A percentile compares a stretch with the other conserved stretches of the same genome.
Conservation (phyloP, 2,113 vertebrate species). For the Thermophis baileyi region DNA sequence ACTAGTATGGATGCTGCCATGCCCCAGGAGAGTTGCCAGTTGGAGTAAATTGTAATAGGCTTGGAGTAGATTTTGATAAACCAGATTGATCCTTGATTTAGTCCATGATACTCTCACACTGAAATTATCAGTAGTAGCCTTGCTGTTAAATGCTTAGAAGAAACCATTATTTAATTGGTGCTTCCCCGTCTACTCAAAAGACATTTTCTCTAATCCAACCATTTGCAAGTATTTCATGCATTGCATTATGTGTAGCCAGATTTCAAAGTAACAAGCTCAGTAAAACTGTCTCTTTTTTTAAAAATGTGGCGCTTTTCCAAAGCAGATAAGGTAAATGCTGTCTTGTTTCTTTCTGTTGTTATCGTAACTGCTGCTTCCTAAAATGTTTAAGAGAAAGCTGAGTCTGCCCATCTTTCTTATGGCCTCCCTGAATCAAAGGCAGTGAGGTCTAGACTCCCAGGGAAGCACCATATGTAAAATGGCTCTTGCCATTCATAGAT, state of each 20-base stretch:
- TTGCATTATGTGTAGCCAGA: too few relatives aligned
- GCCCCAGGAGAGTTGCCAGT: not conserved
- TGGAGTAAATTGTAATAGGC: not conserved
- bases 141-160: not conserved
- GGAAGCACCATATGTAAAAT: too few relatives aligned
- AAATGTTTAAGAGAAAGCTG: not conserved
- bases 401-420: not conserved
- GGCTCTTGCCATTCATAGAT: too few relatives aligned
- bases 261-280: not conserved
- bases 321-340: conserved; percentile 5
- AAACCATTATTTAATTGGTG: not conserved
- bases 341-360: conserved; percentile 12
- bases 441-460: not conserved
- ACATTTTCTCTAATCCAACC: not conserved
- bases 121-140: not conserved
- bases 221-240: not conserved
- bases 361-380: conserved; percentile 12
- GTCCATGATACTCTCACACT: not conserved
- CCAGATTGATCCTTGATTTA: not conserved
- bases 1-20: not conserved
- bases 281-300: not conserved
- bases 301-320: not conserved
- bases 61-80: not conserved
- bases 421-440: not conserved
- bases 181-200: not conserved